Conservation (phyloP, 1,140 invertebrate genomes). For the Drosophila ficusphila region DNA sequence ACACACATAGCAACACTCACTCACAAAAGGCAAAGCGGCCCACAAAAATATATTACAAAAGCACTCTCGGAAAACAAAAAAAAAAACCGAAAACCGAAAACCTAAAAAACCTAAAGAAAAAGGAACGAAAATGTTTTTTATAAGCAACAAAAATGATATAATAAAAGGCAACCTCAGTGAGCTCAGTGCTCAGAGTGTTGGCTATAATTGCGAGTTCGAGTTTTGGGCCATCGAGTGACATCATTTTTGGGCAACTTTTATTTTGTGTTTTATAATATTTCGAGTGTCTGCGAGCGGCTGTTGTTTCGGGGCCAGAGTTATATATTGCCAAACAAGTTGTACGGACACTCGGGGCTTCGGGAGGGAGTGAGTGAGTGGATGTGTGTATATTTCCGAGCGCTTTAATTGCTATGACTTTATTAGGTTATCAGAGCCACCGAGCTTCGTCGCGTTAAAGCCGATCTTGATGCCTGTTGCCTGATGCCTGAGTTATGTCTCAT, state of each 20-base stretch:
- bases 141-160: constrained; percentile 46
- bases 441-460: constrained; percentile 9
- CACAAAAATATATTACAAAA: constrained; percentile 50
- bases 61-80: constrained; percentile 8
- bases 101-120: too few relatives aligned
- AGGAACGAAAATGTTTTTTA: constrained; percentile 39
- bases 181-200: constrained; percentile 48
- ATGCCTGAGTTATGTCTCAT: constrained; percentile 75
- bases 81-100: constrained; percentile 16
- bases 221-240: constrained; percentile 68
- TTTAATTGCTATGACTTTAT: constrained; percentile 81
- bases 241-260: constrained; percentile 76
- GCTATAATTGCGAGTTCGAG: constrained; percentile 65
- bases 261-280: constrained; percentile 40
- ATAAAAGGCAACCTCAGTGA: constrained; percentile 68
- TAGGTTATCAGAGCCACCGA: constrained; percentile 69
- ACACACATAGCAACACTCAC: constrained; percentile 28
- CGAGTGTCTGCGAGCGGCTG: constrained; percentile 29
- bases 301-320: constrained; percentile 25
- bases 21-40: constrained; percentile 36
- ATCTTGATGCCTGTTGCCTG: constrained; percentile 60
- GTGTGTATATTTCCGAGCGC: constrained; percentile 51
- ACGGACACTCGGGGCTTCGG: not conserved
- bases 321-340: constrained; percentile 56
- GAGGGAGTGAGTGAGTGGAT: too few relatives aligned